phyloP scores from a whole-genome alignment of 1,140 invertebrate species.

The Halyomorpha halys region DNA sequence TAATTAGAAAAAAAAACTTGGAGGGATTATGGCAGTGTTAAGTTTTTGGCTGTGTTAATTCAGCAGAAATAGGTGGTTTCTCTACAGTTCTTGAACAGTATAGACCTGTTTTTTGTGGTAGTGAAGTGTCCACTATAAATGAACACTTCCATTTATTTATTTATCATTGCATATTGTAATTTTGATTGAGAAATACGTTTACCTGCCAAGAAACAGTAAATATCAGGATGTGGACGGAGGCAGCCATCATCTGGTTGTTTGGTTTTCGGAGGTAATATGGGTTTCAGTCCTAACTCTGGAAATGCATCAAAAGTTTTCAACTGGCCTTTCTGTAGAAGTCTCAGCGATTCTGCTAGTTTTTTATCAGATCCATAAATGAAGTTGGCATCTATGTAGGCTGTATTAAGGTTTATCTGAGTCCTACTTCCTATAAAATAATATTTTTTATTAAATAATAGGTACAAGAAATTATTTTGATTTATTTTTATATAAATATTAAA shows the following conservation, averaged over 20 bases:
- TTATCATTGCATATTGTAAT: too few species aligned
- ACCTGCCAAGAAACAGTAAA: slow-evolving; percentile 48
- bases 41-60: too few species aligned
- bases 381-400: slow-evolving; percentile 42
- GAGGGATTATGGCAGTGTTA: too few species aligned
- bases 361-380: slow-evolving; percentile 44
- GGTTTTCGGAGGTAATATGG: slow-evolving; percentile 42
- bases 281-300: slow-evolving; percentile 37
- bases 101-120: too few species aligned
- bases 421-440: slow-evolving; percentile 38
- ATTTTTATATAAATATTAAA: too few species aligned
- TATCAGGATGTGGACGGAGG: slow-evolving; percentile 36
- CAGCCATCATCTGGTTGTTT: slow-evolving; percentile 44
- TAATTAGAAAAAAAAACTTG: too few species aligned
- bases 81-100: too few species aligned
- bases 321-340: slow-evolving; percentile 40
- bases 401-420: slow-evolving; percentile 40
- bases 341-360: slow-evolving; percentile 38
- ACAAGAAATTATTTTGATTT: too few species aligned
- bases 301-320: slow-evolving; percentile 32
- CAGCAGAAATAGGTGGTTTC: too few species aligned
- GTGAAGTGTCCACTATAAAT: too few species aligned
- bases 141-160: too few species aligned
- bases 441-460: too few species aligned
- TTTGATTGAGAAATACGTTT: not conserved